These are phyloP conservation scores for Ctenochaetus hawaiiensis DNA, from an alignment of 2,797 vertebrate species.

Conservation along the genomic window DNA sequence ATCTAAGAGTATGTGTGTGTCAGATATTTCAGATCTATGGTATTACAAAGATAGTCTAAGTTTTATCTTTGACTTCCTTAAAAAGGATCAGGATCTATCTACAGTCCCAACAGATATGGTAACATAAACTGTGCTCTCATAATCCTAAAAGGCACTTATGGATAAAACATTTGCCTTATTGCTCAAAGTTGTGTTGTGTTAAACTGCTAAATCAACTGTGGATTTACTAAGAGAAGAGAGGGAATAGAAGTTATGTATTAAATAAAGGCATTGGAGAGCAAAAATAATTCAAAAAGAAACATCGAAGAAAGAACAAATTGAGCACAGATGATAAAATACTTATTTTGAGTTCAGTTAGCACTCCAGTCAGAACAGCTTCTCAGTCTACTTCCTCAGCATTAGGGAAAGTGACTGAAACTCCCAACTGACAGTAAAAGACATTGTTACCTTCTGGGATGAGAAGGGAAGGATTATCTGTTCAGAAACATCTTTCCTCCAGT, in stretches of 20 bases:
- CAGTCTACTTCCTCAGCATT: background rate
- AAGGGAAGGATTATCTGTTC: conserved; percentile 43
- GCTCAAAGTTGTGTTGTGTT: too few species aligned
- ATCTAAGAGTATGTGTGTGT: background rate
- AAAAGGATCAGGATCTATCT: conserved; percentile 9
- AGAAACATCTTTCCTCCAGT: conserved; percentile 46
- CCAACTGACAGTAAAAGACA: background rate
- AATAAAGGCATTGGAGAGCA: too few species aligned
- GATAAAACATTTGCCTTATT: background rate
- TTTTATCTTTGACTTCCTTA: background rate
- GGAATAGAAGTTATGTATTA: too few species aligned
- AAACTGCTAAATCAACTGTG: too few species aligned
- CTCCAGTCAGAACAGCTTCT: background rate
- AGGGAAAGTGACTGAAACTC: background rate
- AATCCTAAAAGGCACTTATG: background rate
- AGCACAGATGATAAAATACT: background rate
- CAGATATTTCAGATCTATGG: background rate
- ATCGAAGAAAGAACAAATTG: too few species aligned
- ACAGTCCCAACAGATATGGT: background rate
- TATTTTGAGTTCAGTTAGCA: background rate
- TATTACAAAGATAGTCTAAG: background rate
- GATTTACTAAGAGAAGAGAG: too few species aligned
- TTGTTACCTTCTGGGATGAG: background rate
- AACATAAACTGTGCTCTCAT: background rate
- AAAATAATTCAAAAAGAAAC: too few species aligned